Conservation (phyloP, 2,888 invertebrate genomes). For the Geotrupes spiniger region DNA sequence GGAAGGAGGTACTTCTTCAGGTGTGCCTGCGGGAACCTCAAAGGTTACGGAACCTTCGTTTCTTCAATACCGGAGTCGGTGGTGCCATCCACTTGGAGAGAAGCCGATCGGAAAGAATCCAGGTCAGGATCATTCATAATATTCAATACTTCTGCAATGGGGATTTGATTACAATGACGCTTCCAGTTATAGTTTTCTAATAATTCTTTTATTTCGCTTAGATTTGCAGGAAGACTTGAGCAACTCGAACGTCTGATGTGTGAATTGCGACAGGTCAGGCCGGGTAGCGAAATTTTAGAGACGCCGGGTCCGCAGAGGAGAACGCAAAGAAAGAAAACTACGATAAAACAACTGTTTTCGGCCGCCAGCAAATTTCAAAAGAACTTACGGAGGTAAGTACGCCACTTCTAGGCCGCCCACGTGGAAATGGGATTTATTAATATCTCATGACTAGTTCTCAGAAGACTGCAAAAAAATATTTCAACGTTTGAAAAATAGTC, state of each 20-base stretch:
- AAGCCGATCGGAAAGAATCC: constrained; percentile 69
- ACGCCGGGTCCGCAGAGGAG: constrained; percentile 64
- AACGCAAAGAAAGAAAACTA: constrained; percentile 80
- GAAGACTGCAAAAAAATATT: too few species aligned
- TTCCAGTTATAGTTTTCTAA: too few species aligned
- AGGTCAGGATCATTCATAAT: constrained; percentile 39
- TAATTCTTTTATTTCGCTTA: too few species aligned
- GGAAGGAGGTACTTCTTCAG: constrained; percentile 87
- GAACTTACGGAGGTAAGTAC: constrained; percentile 70
- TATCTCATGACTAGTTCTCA: too few species aligned
- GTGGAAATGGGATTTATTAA: too few species aligned
- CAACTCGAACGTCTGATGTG: constrained; percentile 73
- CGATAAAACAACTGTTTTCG: constrained; percentile 91
- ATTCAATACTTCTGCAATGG: not conserved
- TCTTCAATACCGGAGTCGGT: constrained; percentile 79
- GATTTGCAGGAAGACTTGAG: constrained; percentile 67
- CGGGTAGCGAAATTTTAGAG: constrained; percentile 64
- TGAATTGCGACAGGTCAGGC: constrained; percentile 62
- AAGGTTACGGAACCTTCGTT: constrained; percentile 80
- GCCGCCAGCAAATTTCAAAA: constrained; percentile 97
- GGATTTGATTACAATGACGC: too few species aligned
- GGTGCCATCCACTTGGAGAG: constrained; percentile 93
- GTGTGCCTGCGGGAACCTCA: constrained; percentile 88
- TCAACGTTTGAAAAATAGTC: too few species aligned
- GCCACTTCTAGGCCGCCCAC: not conserved